Conservation (phyloP, 2,888 invertebrate genomes). For the Odontothrips loti region DNA sequence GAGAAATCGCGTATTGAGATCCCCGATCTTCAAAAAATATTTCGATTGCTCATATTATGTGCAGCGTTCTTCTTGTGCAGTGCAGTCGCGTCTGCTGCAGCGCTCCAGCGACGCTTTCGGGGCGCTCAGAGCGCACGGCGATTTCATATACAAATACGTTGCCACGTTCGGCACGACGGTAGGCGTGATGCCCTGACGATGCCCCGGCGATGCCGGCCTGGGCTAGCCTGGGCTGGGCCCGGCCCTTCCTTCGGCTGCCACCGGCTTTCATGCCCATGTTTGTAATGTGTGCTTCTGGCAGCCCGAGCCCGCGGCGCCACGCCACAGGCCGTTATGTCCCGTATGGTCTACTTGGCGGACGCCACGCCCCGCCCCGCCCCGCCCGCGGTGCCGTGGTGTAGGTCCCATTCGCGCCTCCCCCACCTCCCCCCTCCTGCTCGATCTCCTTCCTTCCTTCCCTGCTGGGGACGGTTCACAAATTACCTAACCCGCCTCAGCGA, state of each 20-base stretch:
- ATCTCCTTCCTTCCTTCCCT: background rate
- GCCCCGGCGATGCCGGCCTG: background rate
- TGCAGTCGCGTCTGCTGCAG: too few relatives aligned
- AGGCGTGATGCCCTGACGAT: too few relatives aligned
- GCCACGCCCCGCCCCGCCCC: background rate
- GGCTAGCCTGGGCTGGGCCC: background rate
- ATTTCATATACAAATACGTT: too few relatives aligned
- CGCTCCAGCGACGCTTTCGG: too few relatives aligned
- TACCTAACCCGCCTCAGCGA: too few relatives aligned
- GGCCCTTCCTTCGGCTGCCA: background rate
- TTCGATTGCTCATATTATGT: too few relatives aligned
- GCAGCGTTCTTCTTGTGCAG: too few relatives aligned
- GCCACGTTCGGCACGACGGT: too few relatives aligned
- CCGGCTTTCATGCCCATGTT: conserved; percentile 23
- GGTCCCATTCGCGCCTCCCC: conserved; percentile 11
- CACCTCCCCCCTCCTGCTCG: background rate
- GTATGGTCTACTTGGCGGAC: conserved; percentile 25
- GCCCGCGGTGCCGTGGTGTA: background rate
- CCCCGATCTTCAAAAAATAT: too few relatives aligned
- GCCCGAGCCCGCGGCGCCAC: background rate
- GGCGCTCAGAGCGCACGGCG: too few relatives aligned
- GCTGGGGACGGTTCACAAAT: too few relatives aligned
- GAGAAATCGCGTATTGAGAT: too few relatives aligned
- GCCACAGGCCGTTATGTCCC: conserved; percentile 13
- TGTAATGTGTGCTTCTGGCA: background rate